Conservation (phyloP, 2,888 invertebrate species). For the Zelleria hepariella region DNA sequence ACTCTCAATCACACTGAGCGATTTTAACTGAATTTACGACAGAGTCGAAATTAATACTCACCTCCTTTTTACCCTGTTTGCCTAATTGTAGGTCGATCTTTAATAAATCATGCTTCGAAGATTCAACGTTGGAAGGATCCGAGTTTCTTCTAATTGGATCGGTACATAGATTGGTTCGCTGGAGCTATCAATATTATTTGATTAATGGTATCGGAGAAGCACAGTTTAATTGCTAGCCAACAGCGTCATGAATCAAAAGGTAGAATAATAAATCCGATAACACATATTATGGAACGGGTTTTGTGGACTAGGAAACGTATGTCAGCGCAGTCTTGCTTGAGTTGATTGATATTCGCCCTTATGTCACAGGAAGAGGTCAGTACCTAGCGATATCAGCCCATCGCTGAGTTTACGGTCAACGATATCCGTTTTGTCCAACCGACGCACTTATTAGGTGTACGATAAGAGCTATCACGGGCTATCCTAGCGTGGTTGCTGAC, state of each 20-base stretch:
- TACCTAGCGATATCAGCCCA: too few relatives aligned
- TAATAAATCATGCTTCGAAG: constrained; percentile 52
- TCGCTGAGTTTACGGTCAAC: too few relatives aligned
- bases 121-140: constrained; percentile 46
- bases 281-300: constrained; percentile 42
- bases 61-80: constrained; percentile 28
- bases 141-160: constrained; percentile 63
- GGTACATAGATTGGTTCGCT: constrained; percentile 42
- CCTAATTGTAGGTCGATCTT: constrained; percentile 45
- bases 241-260: constrained; percentile 63
- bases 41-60: constrained; percentile 57
- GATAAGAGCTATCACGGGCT: too few relatives aligned
- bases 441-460: too few relatives aligned
- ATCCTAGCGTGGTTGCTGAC: too few relatives aligned
- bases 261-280: constrained; percentile 63
- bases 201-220: constrained; percentile 63
- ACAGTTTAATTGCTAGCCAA: constrained; percentile 60
- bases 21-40: constrained; percentile 54
- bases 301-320: constrained; percentile 10
- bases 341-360: too few relatives aligned
- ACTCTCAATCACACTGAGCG: constrained; percentile 35
- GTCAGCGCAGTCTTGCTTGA: not conserved
- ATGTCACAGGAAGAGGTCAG: too few relatives aligned
- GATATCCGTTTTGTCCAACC: too few relatives aligned
- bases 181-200: constrained; percentile 64